These are phyloP conservation scores for Riparia riparia DNA, from an alignment of 2,113 vertebrate species.

Conservation along the genomic window DNA sequence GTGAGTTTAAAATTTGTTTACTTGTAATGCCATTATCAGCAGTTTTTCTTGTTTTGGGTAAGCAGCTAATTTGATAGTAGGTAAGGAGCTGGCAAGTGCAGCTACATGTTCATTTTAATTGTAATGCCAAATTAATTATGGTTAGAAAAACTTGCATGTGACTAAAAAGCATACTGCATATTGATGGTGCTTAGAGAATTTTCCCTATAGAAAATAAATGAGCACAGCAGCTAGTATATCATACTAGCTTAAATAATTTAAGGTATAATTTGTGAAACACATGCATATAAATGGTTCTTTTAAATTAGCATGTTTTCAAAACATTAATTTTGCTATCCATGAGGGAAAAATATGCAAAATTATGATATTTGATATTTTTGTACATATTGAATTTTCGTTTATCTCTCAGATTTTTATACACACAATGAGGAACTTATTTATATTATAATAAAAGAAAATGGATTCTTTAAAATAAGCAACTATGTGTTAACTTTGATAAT, in stretches of 20 bases:
- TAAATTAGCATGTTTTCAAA: background rate
- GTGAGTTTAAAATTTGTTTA: background rate
- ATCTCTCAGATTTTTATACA: background rate
- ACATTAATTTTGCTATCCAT: background rate
- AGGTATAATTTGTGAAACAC: background rate
- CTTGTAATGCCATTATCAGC: background rate
- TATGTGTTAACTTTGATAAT: background rate
- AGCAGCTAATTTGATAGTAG: background rate
- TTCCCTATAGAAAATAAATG: background rate
- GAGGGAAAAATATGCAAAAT: background rate
- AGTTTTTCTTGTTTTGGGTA: background rate
- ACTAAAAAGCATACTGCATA: background rate
- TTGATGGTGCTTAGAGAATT: background rate
- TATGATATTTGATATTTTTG: background rate
- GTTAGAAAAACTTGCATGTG: background rate
- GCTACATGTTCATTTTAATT: background rate
- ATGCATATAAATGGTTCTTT: background rate
- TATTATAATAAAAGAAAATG: background rate
- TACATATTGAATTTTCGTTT: background rate
- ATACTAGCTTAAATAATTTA: conserved; percentile 26
- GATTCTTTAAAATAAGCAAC: background rate
- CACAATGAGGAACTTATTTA: background rate
- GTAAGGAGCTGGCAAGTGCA: background rate
- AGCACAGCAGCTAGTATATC: background rate
- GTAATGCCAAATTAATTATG: background rate